Evolutionary conservation across 1,140 invertebrate species (phyloP).

Genomic region (Zaprionus taronus): DNA sequence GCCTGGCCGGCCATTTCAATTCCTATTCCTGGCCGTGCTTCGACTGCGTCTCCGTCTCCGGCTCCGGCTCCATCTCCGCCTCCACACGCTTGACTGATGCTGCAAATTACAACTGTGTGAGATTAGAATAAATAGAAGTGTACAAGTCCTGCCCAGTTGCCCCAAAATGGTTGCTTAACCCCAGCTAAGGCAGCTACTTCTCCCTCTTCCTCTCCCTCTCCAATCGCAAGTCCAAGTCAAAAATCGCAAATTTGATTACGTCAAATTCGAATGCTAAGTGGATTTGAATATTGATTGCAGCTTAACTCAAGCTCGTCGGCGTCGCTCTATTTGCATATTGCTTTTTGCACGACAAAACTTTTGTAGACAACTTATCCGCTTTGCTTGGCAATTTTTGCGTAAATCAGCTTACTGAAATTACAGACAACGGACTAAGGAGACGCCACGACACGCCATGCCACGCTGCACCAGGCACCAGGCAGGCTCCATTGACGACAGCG

Average conservation of each 20-base stretch:
- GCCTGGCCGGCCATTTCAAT: slow-evolving; percentile 4
- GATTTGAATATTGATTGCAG: slow-evolving; percentile 83
- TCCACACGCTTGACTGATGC: slow-evolving; percentile 33
- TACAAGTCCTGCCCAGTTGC: slow-evolving; percentile 23
- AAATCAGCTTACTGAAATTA: slow-evolving; percentile 81
- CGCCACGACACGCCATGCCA: no score
- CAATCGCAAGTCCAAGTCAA: slow-evolving; percentile 31
- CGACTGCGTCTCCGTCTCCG: not conserved
- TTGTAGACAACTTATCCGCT: slow-evolving; percentile 72
- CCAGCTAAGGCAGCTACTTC: slow-evolving; percentile 1
- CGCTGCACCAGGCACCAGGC: slow-evolving; percentile 7
- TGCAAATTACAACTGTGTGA: slow-evolving; percentile 57
- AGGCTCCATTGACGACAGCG: slow-evolving; percentile 30
- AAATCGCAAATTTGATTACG: slow-evolving; percentile 77
- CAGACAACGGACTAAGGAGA: slow-evolving; percentile 36
- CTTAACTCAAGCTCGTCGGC: slow-evolving; percentile 49
- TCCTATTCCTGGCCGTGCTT: not conserved
- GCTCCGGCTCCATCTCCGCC: not conserved
- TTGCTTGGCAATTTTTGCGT: slow-evolving; percentile 63
- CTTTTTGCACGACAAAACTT: slow-evolving; percentile 62
- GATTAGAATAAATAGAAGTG: slow-evolving; percentile 72
- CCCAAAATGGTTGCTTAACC: slow-evolving; percentile 23
- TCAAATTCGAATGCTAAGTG: slow-evolving; percentile 76
- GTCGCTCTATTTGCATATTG: slow-evolving; percentile 77
- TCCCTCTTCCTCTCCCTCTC: not conserved